phyloP scores from a whole-genome alignment of 2,797 vertebrate genomes.

The Iguana delicatissima region DNA sequence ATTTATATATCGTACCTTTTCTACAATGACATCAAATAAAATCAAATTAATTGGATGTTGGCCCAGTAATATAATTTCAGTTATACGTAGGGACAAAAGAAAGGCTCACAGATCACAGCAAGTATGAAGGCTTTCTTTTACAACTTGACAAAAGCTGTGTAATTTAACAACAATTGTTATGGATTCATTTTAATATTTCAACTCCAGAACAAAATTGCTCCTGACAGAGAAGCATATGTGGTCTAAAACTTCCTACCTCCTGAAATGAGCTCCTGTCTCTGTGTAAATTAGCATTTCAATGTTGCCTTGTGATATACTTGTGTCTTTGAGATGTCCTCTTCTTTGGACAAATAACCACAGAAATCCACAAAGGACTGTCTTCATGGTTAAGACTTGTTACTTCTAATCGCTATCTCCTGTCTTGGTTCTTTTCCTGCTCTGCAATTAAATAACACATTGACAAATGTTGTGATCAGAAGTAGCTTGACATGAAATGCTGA shows the following conservation, averaged over 20 bases:
- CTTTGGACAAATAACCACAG: constrained; percentile 51
- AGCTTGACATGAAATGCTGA: background rate
- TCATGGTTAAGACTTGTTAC: constrained; percentile 13
- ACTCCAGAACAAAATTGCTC: background rate
- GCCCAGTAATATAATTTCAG: too few species aligned
- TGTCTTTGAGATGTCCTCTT: constrained; percentile 46
- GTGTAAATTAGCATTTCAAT: background rate
- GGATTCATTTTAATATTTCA: background rate
- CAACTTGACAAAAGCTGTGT: background rate
- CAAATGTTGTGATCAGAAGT: background rate
- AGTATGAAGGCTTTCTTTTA: too few species aligned
- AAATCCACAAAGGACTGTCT: background rate
- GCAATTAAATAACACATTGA: background rate
- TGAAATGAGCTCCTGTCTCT: background rate
- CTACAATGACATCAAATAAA: too few species aligned
- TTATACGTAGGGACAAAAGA: too few species aligned
- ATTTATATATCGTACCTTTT: too few species aligned
- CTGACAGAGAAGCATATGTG: background rate
- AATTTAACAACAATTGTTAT: background rate
- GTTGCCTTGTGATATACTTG: background rate
- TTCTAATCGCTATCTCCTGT: background rate
- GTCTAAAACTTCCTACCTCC: background rate
- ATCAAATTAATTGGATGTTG: too few species aligned
- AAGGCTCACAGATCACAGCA: too few species aligned
- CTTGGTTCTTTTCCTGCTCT: background rate